Conservation (phyloP, 2,113 vertebrate genomes). For the Crotalus helleri region DNA sequence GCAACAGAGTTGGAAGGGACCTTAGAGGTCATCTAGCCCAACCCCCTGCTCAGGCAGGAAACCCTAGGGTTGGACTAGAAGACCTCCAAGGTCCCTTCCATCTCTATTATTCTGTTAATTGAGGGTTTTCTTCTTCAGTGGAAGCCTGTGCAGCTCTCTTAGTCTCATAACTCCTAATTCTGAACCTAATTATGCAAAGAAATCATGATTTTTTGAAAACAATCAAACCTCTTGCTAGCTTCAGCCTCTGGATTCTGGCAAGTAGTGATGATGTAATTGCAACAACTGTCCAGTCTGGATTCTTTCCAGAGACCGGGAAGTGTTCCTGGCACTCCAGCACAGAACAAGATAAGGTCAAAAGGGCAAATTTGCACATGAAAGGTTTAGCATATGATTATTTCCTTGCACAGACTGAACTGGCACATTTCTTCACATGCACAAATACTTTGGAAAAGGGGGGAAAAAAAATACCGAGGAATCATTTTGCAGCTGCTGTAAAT, state of each 20-base stretch:
- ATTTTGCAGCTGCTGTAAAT: conserved; percentile 45
- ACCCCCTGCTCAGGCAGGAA: no score
- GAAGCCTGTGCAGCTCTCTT: not conserved
- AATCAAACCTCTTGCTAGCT: not conserved
- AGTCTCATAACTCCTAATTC: not conserved
- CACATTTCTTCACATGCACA: not conserved
- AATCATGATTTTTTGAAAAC: not conserved
- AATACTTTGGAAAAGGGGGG: not conserved
- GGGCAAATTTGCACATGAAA: not conserved
- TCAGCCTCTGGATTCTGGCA: not conserved
- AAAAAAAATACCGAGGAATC: not conserved
- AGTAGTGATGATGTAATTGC: not conserved
- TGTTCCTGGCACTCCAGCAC: not conserved
- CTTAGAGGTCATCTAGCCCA: no score
- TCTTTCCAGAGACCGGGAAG: not conserved
- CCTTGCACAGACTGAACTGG: conserved; percentile 16
- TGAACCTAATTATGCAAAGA: not conserved
- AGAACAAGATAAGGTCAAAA: conserved; percentile 7
- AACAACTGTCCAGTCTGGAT: not conserved
- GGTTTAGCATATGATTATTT: not conserved
- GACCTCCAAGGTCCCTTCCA: no score
- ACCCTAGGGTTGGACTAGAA: no score
- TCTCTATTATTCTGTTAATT: no score
- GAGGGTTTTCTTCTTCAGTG: not conserved
- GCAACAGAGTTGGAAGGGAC: no score